Evolutionary conservation across 1,140 invertebrate species (phyloP).

Genomic region (Sminthurides bifidus): DNA sequence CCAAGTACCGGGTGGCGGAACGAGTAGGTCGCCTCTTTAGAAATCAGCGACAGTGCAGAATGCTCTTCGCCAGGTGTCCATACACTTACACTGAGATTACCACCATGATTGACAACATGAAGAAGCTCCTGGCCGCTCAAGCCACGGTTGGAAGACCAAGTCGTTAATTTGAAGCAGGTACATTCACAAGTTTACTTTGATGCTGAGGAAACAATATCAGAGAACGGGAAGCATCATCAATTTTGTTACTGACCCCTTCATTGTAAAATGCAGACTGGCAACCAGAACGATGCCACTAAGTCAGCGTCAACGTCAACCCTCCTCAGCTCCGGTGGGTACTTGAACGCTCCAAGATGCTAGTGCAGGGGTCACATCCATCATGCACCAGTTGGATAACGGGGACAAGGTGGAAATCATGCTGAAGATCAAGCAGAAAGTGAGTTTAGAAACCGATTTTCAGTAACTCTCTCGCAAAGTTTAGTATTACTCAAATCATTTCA

Average conservation of each 20-base stretch:
- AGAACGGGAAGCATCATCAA: too few species aligned
- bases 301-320: too few species aligned
- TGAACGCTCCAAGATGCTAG: neutral
- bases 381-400: slow-evolving; percentile 19
- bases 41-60: slow-evolving; percentile 21
- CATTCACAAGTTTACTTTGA: too few species aligned
- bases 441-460: neutral
- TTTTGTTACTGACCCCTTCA: too few species aligned
- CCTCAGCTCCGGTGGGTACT: neutral
- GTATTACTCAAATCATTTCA: neutral
- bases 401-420: slow-evolving; percentile 23
- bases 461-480: neutral
- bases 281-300: too few species aligned
- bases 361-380: slow-evolving; percentile 17
- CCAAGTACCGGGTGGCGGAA: slow-evolving; percentile 18
- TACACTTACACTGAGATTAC: slow-evolving; percentile 18
- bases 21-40: slow-evolving; percentile 16
- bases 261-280: too few species aligned
- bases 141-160: neutral
- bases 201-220: too few species aligned
- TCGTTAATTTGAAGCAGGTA: neutral
- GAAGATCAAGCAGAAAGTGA: neutral
- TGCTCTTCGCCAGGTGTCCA: slow-evolving; percentile 21
- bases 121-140: neutral
- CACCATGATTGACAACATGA: slow-evolving; percentile 19